Evolutionary conservation across 2,797 vertebrate genomes (phyloP).

Genomic region (Pristis pectinata): DNA sequence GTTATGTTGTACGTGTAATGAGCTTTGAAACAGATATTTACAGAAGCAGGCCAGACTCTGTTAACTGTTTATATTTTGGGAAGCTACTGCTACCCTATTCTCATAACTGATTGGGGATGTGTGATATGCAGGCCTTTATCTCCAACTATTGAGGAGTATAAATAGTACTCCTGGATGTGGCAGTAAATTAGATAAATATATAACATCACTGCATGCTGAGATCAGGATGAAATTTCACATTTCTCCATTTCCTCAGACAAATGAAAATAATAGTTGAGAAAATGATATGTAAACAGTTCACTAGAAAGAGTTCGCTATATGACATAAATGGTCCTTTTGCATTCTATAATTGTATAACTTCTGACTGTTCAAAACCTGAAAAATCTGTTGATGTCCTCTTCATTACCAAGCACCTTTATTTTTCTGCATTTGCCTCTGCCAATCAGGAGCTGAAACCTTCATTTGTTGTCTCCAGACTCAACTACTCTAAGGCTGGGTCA

Average conservation of each 20-base stretch:
- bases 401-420: background rate
- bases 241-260: background rate
- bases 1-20: background rate
- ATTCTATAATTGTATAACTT: background rate
- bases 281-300: background rate
- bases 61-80: background rate
- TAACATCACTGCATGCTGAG: background rate
- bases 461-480: background rate
- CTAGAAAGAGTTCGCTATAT: background rate
- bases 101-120: background rate
- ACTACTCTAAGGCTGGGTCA: background rate
- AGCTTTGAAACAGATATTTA: background rate
- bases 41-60: background rate
- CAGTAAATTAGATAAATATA: constrained; percentile 2
- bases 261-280: background rate
- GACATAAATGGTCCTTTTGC: background rate
- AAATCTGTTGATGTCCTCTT: background rate
- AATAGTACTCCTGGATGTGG: background rate
- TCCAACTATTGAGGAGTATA: background rate
- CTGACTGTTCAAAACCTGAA: background rate
- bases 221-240: background rate
- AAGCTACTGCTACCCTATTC: background rate
- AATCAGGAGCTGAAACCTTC: background rate
- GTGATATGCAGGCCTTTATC: background rate
- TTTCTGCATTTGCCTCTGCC: no score